Evolutionary conservation across 1,140 invertebrate genomes (phyloP).

Genomic region (Drusus annulatus): DNA sequence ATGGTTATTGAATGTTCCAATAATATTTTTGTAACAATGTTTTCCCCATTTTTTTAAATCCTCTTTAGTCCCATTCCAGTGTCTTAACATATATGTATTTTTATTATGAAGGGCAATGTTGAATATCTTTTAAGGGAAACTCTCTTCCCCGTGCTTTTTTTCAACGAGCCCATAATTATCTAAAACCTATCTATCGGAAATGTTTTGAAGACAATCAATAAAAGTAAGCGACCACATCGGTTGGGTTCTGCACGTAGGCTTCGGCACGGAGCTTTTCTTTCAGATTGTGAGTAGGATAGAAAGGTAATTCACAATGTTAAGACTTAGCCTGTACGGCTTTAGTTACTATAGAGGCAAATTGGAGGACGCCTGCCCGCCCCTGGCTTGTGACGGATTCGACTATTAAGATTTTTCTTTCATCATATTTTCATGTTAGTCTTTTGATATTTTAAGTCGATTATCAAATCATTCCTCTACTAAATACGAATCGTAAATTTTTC

Average conservation of each 20-base stretch:
- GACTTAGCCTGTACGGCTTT: background rate
- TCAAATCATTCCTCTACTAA: background rate
- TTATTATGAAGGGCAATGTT: conserved; percentile 3
- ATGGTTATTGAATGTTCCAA: background rate
- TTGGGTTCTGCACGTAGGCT: background rate
- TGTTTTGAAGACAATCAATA: conserved; percentile 24
- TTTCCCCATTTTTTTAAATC: background rate
- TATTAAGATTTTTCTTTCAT: background rate
- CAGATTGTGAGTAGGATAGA: background rate
- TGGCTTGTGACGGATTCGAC: too few relatives aligned
- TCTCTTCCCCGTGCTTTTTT: conserved; percentile 25
- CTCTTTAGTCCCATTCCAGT: background rate
- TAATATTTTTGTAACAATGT: background rate
- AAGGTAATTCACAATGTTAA: background rate
- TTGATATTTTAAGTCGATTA: background rate
- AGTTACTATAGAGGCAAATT: background rate
- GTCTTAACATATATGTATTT: conserved; percentile 13
- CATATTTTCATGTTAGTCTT: background rate
- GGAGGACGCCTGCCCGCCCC: background rate
- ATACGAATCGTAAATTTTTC: background rate
- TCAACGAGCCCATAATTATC: conserved; percentile 16
- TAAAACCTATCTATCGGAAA: background rate
- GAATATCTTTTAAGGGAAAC: conserved; percentile 28
- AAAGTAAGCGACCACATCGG: background rate
- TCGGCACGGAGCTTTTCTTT: background rate